Conservation (phyloP, 2,888 invertebrate species). For the Mallateleia sp. region DNA sequence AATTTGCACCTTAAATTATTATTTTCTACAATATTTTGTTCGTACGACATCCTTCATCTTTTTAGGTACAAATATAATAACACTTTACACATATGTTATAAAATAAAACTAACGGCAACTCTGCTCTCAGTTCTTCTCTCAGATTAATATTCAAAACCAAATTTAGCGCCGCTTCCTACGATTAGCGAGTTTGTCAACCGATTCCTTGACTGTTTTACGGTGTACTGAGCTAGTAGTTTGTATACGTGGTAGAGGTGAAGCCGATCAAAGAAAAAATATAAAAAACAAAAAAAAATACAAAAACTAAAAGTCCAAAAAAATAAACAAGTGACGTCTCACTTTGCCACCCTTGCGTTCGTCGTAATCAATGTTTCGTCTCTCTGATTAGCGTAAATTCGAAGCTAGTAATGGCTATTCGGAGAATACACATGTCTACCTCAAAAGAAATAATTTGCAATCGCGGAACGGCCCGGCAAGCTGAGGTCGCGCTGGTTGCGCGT, state of each 20-base stretch:
- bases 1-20: too few species aligned
- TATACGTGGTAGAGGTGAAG: conserved; percentile 79
- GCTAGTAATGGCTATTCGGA: conserved; percentile 88
- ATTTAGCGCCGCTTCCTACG: conserved; percentile 45
- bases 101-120: not conserved
- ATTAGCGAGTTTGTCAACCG: conserved; percentile 56
- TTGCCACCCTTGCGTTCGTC: conserved; percentile 76
- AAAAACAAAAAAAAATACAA: too few species aligned
- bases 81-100: too few species aligned
- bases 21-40: too few species aligned
- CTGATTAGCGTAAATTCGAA: conserved; percentile 87
- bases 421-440: conserved; percentile 90
- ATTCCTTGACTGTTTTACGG: conserved; percentile 55
- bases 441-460: conserved; percentile 87
- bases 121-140: not conserved
- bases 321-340: conserved; percentile 24
- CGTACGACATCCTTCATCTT: too few species aligned
- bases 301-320: too few species aligned
- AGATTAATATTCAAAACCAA: not conserved
- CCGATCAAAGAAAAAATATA: conserved; percentile 36
- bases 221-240: conserved; percentile 81
- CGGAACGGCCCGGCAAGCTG: conserved; percentile 80
- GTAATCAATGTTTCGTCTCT: conserved; percentile 83
- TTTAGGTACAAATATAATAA: too few species aligned
- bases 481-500: conserved; percentile 84